A percentile compares a stretch with the other conserved stretches of the same genome.
These are phyloP conservation scores for Isichthys henryi DNA, from an alignment of 2,113 vertebrate species.

Conservation along the genomic window DNA sequence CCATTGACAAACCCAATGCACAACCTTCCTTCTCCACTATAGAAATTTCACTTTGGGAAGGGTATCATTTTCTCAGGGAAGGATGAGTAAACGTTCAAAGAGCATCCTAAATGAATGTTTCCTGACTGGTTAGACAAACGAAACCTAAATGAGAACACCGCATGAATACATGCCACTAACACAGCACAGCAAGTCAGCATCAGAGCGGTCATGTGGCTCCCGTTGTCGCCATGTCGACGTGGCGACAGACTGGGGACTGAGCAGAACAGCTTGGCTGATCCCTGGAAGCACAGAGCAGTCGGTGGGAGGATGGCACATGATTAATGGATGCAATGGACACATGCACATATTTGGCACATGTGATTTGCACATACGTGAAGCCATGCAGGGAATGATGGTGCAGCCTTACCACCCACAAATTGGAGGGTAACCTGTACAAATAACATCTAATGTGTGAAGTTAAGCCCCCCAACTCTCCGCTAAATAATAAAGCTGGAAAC, in stretches of 20 bases:
- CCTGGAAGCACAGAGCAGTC: background rate
- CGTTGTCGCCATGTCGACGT: background rate
- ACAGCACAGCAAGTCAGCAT: background rate
- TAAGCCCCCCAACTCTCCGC: background rate
- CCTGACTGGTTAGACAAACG: background rate
- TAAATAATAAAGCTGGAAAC: background rate
- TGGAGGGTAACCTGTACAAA: background rate
- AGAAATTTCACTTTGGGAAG: background rate
- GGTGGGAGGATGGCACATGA: background rate
- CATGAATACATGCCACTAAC: background rate
- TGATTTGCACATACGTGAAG: background rate
- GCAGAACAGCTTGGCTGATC: background rate
- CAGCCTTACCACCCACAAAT: background rate
- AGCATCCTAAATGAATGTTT: background rate
- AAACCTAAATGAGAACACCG: background rate
- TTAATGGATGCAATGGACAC: background rate
- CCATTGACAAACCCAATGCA: background rate
- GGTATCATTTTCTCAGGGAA: background rate
- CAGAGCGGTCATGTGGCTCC: background rate
- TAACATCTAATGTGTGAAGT: background rate
- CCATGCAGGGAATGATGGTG: background rate
- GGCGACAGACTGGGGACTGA: background rate
- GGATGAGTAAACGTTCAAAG: background rate
- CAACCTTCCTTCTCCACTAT: background rate
- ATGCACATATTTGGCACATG: background rate